Evolutionary conservation across 2,113 vertebrate species (phyloP), one percentile per base, ranked within the genome.

Genomic region (Oncorhynchus mykiss): DNA sequence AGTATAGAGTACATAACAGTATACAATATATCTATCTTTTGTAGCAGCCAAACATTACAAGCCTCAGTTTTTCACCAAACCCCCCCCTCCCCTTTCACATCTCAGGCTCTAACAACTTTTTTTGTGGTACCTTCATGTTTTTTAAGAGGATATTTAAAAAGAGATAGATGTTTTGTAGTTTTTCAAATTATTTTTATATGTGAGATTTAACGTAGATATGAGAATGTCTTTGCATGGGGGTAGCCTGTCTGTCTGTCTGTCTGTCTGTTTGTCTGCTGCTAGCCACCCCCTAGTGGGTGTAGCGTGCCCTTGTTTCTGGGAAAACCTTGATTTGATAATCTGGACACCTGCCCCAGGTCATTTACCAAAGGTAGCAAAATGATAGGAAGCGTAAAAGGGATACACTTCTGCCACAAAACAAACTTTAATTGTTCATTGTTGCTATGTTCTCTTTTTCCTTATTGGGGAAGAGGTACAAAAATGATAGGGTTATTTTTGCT

Each of bases 121-220:
- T 99, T 97, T 97, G 95, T 96, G 96, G 96, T 97, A 96, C 96
- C 95, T 97, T 97, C 95, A 96, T 97, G 95, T 97, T 97, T 92
- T 94, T 90, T 91, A 95, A 90, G 86, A 88, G 82, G 89, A 91
- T 81, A 91, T 92, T 91, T 88, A 87, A 89, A 89, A 94, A 96
- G 93, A 96, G 95, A 96, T 95, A 92, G 86, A 94, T 95, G 96
- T 93, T 98, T 96, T 97, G 95, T 97, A 96, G 95, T 97, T 96
- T 94, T 95, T 95, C 92, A 82, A 94, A 95, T 98, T 97, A 97
- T 97, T 99, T 97, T 99, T 99, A 94, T 97, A 97, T 95, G 94
- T 96, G 95, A 96, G 95, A 95, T 96, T 96, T 95, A 95, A 96
- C 94, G 93, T 97, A 96, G 95, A 95, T 95, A 93, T 82, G 92